Evolutionary conservation across 2,888 invertebrate species (phyloP), one percentile per base, ranked within the genome.

Genomic region (Gymnosoma rotundatum): DNA sequence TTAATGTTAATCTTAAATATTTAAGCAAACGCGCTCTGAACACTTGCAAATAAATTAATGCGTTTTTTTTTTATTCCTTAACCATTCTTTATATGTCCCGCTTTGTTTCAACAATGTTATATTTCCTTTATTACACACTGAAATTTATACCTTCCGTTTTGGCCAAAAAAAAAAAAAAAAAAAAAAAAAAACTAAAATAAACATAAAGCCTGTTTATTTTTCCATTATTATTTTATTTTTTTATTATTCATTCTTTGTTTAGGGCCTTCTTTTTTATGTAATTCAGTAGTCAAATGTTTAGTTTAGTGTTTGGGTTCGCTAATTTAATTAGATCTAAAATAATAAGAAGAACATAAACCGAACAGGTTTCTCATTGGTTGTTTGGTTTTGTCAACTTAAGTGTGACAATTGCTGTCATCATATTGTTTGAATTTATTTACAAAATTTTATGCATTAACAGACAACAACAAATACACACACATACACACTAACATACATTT

Each of bases 301-400:
- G 66, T 61, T 42, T 42, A 61, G 61, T 82, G 58, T 83, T 79
- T 75, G 75, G 66, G 67, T 73, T 16, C 61, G 61, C 78, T 84
- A 84, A 84, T 84, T 84, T 73, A 84, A 84, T 84, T 84, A 84
- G 80, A 74, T 74, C 69, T 20, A 54, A 67, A 69, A 66, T 60
- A 73, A 18, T 21, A n/a, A 64, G 9, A 48, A 64, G 14, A 78
- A 50, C 67, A 42, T 58, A 54, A 25, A 21, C 4, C 32, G 5
- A 42, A n/a, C 14, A 42, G 12, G 18, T 25, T 54, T 64, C 54
- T 5, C 18, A 25, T 54, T 32, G 25, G 25, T 12, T 63, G 42
- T 32, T 50, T 63, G 42, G 42, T 50, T 32, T 42, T 42, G 42
- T 42, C 42, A 42, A 42, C 42, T 42, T 32, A 42, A 42, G 12